phyloP scores from a whole-genome alignment of 2,797 vertebrate species.

The Sebastes miniatus region DNA sequence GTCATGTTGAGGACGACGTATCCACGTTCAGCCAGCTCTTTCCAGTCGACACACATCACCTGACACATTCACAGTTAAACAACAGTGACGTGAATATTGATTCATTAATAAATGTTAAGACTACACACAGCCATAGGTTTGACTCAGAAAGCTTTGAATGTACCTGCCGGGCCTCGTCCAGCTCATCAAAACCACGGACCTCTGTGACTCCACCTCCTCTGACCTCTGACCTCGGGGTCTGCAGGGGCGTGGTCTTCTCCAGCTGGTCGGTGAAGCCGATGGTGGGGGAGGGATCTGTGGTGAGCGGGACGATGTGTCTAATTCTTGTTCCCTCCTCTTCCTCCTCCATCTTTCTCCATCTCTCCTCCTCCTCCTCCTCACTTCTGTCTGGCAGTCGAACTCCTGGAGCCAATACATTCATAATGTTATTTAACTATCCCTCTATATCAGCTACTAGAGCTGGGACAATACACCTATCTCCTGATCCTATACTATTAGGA shows the following conservation, averaged over 20 bases:
- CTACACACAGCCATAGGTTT: neutral
- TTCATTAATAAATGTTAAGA: neutral
- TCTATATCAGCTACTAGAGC: too few species aligned
- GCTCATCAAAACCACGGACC: constrained; percentile 62
- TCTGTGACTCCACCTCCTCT: constrained; percentile 58
- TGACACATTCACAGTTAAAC: constrained; percentile 45
- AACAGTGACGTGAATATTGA: neutral
- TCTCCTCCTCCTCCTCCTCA: constrained; percentile 39
- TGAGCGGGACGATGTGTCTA: constrained; percentile 58
- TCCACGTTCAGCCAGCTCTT: constrained; percentile 87
- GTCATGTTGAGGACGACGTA: constrained; percentile 94
- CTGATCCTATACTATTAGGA: too few species aligned
- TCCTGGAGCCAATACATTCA: too few species aligned
- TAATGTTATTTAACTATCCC: too few species aligned
- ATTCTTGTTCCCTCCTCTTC: constrained; percentile 1
- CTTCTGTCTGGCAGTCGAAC: constrained; percentile 1
- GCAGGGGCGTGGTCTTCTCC: constrained; percentile 45
- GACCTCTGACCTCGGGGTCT: constrained; percentile 63
- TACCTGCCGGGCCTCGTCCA: constrained; percentile 86
- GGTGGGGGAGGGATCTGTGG: constrained; percentile 54
- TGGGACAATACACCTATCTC: too few species aligned
- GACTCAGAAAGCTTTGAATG: neutral
- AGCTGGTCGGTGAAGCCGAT: constrained; percentile 59
- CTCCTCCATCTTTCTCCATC: constrained; percentile 10
- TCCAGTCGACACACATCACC: constrained; percentile 98